phyloP scores from a whole-genome alignment of 2,888 invertebrate species.

The Amorpha juglandis region DNA sequence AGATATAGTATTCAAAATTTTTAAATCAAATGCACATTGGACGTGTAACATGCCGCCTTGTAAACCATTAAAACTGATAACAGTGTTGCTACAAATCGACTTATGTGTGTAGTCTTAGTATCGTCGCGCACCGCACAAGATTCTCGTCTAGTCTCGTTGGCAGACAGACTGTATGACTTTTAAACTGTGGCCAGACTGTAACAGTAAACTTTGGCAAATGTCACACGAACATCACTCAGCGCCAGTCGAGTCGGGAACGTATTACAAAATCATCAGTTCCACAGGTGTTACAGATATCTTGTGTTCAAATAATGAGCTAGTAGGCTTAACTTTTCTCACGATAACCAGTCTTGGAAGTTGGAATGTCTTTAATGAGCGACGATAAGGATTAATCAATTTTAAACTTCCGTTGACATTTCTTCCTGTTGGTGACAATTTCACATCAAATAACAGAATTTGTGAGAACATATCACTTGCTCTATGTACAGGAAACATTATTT shows the following conservation, averaged over 20 bases:
- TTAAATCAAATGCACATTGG: no score
- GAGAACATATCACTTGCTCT: no score
- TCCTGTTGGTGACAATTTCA: not conserved
- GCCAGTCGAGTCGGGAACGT: constrained; percentile 22
- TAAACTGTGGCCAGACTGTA: constrained; percentile 35
- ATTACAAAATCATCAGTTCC: constrained; percentile 41
- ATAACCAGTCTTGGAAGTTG: not conserved
- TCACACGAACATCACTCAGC: constrained; percentile 25
- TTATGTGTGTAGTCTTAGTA: no score
- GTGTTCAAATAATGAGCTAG: not conserved
- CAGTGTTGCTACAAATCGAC: no score
- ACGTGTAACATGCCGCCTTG: no score
- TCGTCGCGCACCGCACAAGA: no score
- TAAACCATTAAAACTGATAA: no score
- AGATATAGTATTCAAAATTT: no score
- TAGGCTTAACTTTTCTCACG: not conserved
- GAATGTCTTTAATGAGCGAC: not conserved
- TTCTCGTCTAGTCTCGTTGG: not conserved
- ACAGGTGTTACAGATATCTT: constrained; percentile 42
- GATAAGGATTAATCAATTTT: not conserved
- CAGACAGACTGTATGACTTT: not conserved
- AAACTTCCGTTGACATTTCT: not conserved
- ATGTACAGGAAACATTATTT: no score
- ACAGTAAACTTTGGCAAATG: constrained; percentile 43
- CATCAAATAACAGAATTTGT: no score